These are phyloP conservation scores for Gila orcuttii DNA, from an alignment of 2,113 vertebrate genomes.

Conservation along the genomic window DNA sequence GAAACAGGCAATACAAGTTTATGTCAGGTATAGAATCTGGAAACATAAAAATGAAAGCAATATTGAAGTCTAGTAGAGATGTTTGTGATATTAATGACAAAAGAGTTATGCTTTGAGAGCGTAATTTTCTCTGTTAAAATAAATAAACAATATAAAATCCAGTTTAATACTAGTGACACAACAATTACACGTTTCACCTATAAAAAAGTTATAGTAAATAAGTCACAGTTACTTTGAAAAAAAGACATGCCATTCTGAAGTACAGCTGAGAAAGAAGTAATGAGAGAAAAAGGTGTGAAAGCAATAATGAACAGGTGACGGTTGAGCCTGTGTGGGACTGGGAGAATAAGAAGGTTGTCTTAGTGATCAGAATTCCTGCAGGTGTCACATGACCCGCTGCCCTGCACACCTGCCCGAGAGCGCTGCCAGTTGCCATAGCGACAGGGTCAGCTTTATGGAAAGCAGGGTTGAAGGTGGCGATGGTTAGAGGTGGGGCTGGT, in stretches of 20 bases:
- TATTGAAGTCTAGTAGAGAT: not conserved
- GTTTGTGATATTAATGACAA: not conserved
- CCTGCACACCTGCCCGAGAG: conserved; percentile 80
- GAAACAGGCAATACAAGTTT: not conserved
- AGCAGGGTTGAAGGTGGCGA: conserved; percentile 70
- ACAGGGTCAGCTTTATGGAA: conserved; percentile 77
- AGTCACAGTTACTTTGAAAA: not conserved
- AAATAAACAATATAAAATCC: not conserved
- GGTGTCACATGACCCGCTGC: conserved; percentile 79
- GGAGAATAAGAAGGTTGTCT: conserved; percentile 70
- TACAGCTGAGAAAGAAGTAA: conserved; percentile 28
- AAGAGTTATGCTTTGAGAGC: not conserved
- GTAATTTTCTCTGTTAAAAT: not conserved
- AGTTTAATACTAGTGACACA: not conserved
- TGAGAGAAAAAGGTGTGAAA: conserved; percentile 27
- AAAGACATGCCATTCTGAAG: not conserved
- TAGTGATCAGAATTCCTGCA: conserved; percentile 70
- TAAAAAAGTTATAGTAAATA: not conserved
- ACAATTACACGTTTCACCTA: not conserved
- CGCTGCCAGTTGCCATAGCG: conserved; percentile 79
- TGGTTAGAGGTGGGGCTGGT: conserved; percentile 68
- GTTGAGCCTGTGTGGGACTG: conserved; percentile 65
- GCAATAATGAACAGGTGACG: conserved; percentile 20
- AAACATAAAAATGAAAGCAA: not conserved
- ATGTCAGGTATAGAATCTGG: not conserved